Evolutionary conservation across 2,113 vertebrate genomes (phyloP), one percentile per base, ranked within the genome.

Genomic region (Sialia sialis): DNA sequence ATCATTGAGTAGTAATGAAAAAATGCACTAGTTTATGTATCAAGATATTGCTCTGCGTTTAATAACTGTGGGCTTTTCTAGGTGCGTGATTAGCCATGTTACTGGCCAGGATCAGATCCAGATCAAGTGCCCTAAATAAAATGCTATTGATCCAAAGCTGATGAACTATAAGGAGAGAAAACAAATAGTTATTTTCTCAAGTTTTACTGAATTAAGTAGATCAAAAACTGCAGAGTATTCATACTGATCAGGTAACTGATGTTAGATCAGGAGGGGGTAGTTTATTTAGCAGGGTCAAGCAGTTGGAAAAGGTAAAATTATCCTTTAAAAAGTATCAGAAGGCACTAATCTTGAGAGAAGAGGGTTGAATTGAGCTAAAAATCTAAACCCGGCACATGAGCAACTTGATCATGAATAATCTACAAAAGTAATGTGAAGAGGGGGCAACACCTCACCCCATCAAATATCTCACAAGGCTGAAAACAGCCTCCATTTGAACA

Each of bases 1-100:
- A 22, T 25, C 12, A 7, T 4, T 69, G 72, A 86, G 32, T 46
- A 39, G 4, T 66, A 67, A 76, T 52, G 29, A 11, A 76, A 83
- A 76, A 64, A 66, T 52, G 25, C 9, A 5, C 15, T 63, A 16
- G 9, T 0, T 0, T 67, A 6, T 7, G 6, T 72, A 27, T n/a
- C 13, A 49, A 72, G 52, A n/a, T 64, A 19, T 6, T 70, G 27
- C 26, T 82, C 0, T 27, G 13, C 22, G 20, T 41, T 90, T 87
- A 72, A 41, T 27, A 43, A 7, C 11, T 48, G 38, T 62, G 59
- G 27, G 8, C 14, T 16, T 66, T 85, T 62, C 43, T 34, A 70
- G 58, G 25, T 23, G 15, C 64, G 30, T 60, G 48, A 51, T 72
- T 76, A 80, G 25, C n/a, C 9, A 1, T 38, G 4, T 16, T 34